A percentile compares a stretch with the other conserved stretches of the same genome.
Conservation (phyloP, 2,888 invertebrate species). For the Xiphydria camelus region DNA sequence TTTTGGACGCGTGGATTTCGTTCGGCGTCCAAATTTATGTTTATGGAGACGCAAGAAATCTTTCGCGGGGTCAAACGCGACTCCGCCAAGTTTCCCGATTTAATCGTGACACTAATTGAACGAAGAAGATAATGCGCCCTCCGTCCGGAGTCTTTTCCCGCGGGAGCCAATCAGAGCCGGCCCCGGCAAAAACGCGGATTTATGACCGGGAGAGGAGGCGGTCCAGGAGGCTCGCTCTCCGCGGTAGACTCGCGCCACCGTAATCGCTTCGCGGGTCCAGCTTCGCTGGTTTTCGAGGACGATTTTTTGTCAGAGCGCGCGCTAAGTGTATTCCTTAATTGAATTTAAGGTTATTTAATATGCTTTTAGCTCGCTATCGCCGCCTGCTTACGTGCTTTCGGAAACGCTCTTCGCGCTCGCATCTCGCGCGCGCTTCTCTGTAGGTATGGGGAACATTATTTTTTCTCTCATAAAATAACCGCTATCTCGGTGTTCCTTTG, state of each 20-base stretch:
- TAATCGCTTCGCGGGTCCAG: conserved; percentile 50
- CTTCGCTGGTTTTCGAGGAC: conserved; percentile 25
- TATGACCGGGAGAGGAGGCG: conserved; percentile 47
- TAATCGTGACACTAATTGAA: conserved; percentile 42
- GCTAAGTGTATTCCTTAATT: conserved; percentile 51
- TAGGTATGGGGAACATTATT: no score
- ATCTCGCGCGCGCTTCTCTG: no score
- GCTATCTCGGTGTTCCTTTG: no score
- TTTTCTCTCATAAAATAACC: no score
- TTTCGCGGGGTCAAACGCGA: no score
- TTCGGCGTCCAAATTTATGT: no score
- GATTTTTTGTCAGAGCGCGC: conserved; percentile 38
- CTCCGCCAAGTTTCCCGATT: conserved; percentile 26
- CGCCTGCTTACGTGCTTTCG: conserved; percentile 25
- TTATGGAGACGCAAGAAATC: no score
- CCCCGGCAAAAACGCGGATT: conserved; percentile 46
- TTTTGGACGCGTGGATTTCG: no score
- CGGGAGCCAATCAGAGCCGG: conserved; percentile 44
- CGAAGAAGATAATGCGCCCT: conserved; percentile 32
- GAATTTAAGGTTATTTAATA: conserved; percentile 54
- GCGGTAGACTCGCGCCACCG: conserved; percentile 23
- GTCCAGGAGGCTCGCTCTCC: conserved; percentile 24
- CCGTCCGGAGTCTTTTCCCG: conserved; percentile 24
- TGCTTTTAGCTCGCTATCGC: conserved; percentile 41
- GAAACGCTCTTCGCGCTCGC: no score